Conservation (phyloP, 2,797 vertebrate genomes). For the Triplophysa yarkandensis region DNA sequence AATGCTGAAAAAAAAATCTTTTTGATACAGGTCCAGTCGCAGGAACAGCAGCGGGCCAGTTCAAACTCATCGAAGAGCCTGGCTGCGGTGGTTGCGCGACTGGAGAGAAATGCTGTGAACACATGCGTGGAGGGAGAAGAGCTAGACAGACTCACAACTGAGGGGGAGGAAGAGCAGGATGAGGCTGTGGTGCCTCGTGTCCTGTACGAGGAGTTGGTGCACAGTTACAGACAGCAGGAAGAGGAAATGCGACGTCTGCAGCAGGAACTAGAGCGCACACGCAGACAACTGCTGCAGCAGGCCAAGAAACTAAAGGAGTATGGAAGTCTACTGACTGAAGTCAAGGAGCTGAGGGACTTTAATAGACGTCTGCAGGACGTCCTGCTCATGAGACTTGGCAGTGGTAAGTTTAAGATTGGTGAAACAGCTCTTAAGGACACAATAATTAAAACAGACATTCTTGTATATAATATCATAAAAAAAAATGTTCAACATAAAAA, state of each 20-base stretch:
- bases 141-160: slow-evolving; percentile 65
- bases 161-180: slow-evolving; percentile 75
- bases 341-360: slow-evolving; percentile 98
- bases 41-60: slow-evolving; percentile 73
- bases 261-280: slow-evolving; percentile 95
- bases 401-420: slow-evolving; percentile 79
- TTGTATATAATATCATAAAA: too few relatives aligned
- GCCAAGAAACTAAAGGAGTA: slow-evolving; percentile 99
- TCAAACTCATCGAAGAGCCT: slow-evolving; percentile 90
- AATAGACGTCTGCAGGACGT: slow-evolving; percentile 98
- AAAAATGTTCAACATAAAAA: too few relatives aligned
- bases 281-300: slow-evolving; percentile 96
- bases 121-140: slow-evolving; percentile 83
- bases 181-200: slow-evolving; percentile 88
- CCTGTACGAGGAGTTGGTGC: slow-evolving; percentile 94
- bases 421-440: too few relatives aligned
- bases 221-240: slow-evolving; percentile 96
- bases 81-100: slow-evolving; percentile 94
- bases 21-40: slow-evolving; percentile 70
- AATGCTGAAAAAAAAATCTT: neutral
- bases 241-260: slow-evolving; percentile 97
- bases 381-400: slow-evolving; percentile 94
- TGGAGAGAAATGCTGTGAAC: slow-evolving; percentile 90
- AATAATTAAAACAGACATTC: too few relatives aligned
- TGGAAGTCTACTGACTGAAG: slow-evolving; percentile 93